Evolutionary conservation across 2,888 invertebrate genomes (phyloP).

Genomic region (Callimorpha dominula): DNA sequence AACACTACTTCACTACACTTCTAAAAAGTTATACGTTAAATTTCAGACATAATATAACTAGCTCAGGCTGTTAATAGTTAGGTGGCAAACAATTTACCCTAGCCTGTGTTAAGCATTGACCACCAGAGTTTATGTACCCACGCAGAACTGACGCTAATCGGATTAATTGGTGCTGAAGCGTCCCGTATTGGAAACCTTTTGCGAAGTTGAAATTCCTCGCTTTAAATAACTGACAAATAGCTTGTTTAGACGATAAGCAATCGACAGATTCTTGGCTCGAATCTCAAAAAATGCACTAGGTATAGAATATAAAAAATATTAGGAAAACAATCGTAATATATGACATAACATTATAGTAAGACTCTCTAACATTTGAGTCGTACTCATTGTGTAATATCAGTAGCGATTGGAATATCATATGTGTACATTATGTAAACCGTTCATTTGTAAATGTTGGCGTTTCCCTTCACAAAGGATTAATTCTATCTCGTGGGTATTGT

Average conservation of each 20-base stretch:
- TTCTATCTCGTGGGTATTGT: conserved; percentile 60
- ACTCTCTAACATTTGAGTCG: background rate
- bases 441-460: conserved; percentile 56
- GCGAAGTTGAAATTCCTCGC: too few relatives aligned
- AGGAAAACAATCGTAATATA: background rate
- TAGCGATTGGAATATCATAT: conserved; percentile 36
- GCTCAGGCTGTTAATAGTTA: background rate
- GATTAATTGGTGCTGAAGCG: background rate
- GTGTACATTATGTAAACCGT: conserved; percentile 52
- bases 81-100: too few relatives aligned
- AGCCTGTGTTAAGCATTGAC: too few relatives aligned
- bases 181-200: too few relatives aligned
- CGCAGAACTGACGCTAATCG: background rate
- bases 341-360: background rate
- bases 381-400: conserved; percentile 25
- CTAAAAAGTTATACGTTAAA: too few relatives aligned
- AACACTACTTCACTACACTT: too few relatives aligned
- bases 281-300: background rate
- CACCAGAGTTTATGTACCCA: background rate
- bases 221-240: background rate
- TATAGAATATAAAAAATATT: background rate
- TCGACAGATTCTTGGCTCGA: background rate
- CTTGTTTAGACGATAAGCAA: background rate
- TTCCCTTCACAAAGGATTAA: conserved; percentile 68
- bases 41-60: too few relatives aligned